These are phyloP conservation scores for Tetramorium bicarinatum DNA, from an alignment of 2,888 invertebrate genomes.

Conservation along the genomic window DNA sequence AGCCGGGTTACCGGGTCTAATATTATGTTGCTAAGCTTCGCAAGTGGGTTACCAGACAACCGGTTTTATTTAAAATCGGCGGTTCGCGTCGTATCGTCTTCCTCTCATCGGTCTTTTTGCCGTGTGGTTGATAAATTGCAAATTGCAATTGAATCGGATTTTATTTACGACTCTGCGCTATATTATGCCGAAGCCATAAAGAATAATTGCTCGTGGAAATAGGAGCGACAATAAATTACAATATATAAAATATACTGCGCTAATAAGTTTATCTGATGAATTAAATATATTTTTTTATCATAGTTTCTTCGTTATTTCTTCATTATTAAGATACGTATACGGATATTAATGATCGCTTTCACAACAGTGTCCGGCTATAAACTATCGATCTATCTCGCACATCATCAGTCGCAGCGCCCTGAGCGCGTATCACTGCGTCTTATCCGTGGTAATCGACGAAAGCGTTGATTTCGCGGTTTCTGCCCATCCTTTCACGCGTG, in stretches of 20 bases:
- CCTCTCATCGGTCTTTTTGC: not conserved
- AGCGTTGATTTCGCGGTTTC: slow-evolving; percentile 43
- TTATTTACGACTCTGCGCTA: not conserved
- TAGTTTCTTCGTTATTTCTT: not conserved
- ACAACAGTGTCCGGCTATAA: not conserved
- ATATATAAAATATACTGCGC: not conserved
- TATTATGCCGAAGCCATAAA: not conserved
- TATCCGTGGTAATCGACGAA: slow-evolving; percentile 37
- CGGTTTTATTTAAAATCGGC: slow-evolving; percentile 34
- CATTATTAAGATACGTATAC: not conserved
- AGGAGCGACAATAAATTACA: not conserved
- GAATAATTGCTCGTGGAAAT: not conserved
- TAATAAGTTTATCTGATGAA: not conserved
- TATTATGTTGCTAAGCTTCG: slow-evolving; percentile 31
- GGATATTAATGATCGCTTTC: not conserved
- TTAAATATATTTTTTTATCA: not conserved
- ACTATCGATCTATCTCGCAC: slow-evolving; percentile 1
- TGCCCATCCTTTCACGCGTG: slow-evolving; percentile 3
- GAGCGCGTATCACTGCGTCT: not conserved
- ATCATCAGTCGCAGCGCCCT: not conserved
- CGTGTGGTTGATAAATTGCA: not conserved
- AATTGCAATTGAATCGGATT: slow-evolving; percentile 5
- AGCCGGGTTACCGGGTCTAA: slow-evolving; percentile 32
- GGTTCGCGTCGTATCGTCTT: not conserved
- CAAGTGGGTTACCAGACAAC: slow-evolving; percentile 24